A percentile compares a stretch with the other conserved stretches of the same genome.
phyloP scores from a whole-genome alignment of 2,888 invertebrate species.

The Kryphioiulus occultus region DNA sequence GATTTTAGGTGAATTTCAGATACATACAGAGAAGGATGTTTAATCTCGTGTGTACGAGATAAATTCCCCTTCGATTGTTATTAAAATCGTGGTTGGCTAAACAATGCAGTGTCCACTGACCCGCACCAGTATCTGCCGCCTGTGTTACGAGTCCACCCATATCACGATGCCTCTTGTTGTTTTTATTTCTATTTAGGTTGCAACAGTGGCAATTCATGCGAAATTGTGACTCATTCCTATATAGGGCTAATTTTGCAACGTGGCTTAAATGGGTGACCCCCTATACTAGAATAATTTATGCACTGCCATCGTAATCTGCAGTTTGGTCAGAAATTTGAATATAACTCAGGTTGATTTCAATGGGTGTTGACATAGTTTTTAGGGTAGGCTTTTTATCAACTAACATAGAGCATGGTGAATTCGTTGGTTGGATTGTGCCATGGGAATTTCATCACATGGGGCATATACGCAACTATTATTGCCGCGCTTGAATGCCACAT shows the following conservation, averaged over 20 bases:
- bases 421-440: neutral
- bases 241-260: conserved; percentile 19
- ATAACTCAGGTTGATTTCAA: conserved; percentile 11
- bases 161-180: neutral
- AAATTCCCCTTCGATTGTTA: conserved; percentile 27
- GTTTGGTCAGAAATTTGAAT: conserved; percentile 27
- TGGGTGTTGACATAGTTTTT: conserved; percentile 31
- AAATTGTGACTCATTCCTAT: neutral
- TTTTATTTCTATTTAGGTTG: conserved; percentile 14
- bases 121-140: neutral
- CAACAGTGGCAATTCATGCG: neutral
- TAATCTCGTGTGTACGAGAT: conserved; percentile 4
- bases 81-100: conserved; percentile 11
- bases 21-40: neutral
- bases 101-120: conserved; percentile 15
- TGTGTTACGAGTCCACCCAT: conserved; percentile 16
- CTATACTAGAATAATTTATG: conserved; percentile 12
- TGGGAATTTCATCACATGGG: conserved; percentile 4
- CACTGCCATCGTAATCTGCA: conserved; percentile 17
- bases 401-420: neutral
- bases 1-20: neutral
- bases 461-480: neutral
- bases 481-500: neutral
- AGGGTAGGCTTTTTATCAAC: conserved; percentile 12
- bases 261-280: conserved; percentile 28